These are phyloP conservation scores for Hylaeus volcanicus DNA, from an alignment of 1,140 invertebrate genomes.

Conservation along the genomic window DNA sequence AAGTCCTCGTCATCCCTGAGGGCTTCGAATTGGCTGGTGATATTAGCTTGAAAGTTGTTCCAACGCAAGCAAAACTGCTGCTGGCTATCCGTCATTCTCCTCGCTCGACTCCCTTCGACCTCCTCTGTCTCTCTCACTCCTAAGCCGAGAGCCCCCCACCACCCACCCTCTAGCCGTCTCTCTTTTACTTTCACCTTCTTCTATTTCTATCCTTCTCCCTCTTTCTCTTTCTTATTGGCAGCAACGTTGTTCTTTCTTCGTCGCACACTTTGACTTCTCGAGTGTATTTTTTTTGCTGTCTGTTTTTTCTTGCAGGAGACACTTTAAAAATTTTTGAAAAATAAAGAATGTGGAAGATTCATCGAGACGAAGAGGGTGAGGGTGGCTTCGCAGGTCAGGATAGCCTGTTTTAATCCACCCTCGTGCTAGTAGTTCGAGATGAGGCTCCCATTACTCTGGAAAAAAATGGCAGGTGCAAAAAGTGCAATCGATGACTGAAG, in stretches of 20 bases:
- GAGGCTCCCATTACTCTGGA: slow-evolving; percentile 79
- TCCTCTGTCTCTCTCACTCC: slow-evolving; percentile 45
- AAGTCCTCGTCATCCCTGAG: slow-evolving; percentile 90
- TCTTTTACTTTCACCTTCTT: slow-evolving; percentile 53
- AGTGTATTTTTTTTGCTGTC: slow-evolving; percentile 17
- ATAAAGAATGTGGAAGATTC: slow-evolving; percentile 45
- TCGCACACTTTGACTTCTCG: slow-evolving; percentile 39
- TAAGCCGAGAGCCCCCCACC: slow-evolving; percentile 47
- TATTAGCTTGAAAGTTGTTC: slow-evolving; percentile 96
- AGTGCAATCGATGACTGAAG: slow-evolving; percentile 81
- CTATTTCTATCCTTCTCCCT: slow-evolving; percentile 53
- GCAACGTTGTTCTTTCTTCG: slow-evolving; percentile 40
- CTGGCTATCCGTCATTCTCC: slow-evolving; percentile 81
- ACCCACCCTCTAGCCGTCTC: slow-evolving; percentile 47
- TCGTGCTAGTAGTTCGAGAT: slow-evolving; percentile 75
- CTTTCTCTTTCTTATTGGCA: slow-evolving; percentile 44
- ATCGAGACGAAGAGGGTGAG: slow-evolving; percentile 52
- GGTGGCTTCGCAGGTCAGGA: slow-evolving; percentile 45
- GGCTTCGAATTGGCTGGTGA: slow-evolving; percentile 90
- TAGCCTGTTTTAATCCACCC: slow-evolving; percentile 48
- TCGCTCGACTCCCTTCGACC: slow-evolving; percentile 73
- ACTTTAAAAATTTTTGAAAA: slow-evolving; percentile 44
- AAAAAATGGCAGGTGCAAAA: slow-evolving; percentile 81
- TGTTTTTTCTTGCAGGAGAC: slow-evolving; percentile 33
- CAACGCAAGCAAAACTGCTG: slow-evolving; percentile 95